Percentiles rank a stretch among this genome's conserved stretches.
phyloP scores from a whole-genome alignment of 2,797 vertebrate genomes.

The Threskiornis aethiopicus region DNA sequence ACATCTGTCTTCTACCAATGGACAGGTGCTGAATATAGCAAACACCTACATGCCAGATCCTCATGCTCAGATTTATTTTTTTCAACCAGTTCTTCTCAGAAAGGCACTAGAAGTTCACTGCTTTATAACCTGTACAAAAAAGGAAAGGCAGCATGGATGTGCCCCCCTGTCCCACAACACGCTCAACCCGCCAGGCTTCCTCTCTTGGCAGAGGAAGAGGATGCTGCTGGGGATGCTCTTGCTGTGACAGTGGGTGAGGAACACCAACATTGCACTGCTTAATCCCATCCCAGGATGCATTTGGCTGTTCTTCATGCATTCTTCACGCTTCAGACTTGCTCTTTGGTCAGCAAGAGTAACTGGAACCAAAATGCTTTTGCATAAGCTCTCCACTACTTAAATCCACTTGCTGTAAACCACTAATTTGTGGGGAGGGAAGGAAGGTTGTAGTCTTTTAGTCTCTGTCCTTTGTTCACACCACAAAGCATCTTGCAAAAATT shows the following conservation, averaged over 20 bases:
- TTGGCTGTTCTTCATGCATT: background rate
- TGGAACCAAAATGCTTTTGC: background rate
- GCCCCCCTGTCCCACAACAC: accelerated
- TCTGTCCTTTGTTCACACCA: background rate
- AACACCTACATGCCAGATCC: background rate
- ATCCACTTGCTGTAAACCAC: background rate
- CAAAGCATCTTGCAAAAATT: background rate
- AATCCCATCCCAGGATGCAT: background rate
- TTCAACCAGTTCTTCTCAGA: background rate
- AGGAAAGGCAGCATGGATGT: background rate
- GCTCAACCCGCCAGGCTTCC: background rate
- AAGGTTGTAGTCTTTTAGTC: background rate
- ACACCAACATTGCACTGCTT: accelerated
- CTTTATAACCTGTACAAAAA: background rate
- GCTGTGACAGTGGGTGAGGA: background rate
- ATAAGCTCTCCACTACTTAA: background rate
- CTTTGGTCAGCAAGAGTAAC: background rate
- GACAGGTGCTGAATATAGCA: background rate
- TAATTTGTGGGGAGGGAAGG: background rate
- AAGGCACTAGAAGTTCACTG: background rate
- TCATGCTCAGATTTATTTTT: background rate
- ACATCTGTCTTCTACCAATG: background rate
- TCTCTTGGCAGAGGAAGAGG: background rate
- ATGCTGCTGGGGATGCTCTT: background rate
- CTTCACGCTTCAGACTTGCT: background rate